Evolutionary conservation across 2,888 invertebrate species (phyloP).

Genomic region (Sarcophaga carnaria): DNA sequence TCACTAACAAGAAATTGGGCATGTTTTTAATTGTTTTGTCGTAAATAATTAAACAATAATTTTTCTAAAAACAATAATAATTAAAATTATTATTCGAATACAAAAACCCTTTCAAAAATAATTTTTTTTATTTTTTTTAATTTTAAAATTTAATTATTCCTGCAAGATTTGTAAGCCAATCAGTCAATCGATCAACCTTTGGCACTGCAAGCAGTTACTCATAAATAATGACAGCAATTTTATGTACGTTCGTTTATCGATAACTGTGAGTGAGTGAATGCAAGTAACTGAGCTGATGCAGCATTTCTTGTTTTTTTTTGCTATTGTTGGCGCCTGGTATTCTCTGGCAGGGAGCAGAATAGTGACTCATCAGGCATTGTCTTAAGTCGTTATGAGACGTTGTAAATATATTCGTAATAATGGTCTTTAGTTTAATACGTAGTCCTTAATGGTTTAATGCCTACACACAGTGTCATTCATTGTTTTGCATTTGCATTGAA

Average conservation of each 20-base stretch:
- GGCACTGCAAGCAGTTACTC: background rate
- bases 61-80: too few species aligned
- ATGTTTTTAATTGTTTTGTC: too few species aligned
- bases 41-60: too few species aligned
- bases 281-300: too few species aligned
- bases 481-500: background rate
- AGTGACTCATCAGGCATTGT: background rate
- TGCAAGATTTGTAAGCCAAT: background rate
- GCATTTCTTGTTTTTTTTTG: background rate
- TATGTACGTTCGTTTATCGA: slow-evolving; percentile 2
- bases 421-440: too few species aligned
- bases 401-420: background rate
- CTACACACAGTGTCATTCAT: background rate
- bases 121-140: too few species aligned
- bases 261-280: background rate
- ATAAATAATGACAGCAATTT: background rate
- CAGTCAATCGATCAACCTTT: background rate
- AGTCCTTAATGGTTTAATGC: background rate
- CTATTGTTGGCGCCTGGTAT: slow-evolving; percentile 15
- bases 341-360: background rate
- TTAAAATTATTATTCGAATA: too few species aligned
- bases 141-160: too few species aligned
- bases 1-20: too few species aligned
- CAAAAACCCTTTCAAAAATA: too few species aligned
- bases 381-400: background rate